Conservation (phyloP, 2,888 invertebrate genomes). For the Ischnura elegans region DNA sequence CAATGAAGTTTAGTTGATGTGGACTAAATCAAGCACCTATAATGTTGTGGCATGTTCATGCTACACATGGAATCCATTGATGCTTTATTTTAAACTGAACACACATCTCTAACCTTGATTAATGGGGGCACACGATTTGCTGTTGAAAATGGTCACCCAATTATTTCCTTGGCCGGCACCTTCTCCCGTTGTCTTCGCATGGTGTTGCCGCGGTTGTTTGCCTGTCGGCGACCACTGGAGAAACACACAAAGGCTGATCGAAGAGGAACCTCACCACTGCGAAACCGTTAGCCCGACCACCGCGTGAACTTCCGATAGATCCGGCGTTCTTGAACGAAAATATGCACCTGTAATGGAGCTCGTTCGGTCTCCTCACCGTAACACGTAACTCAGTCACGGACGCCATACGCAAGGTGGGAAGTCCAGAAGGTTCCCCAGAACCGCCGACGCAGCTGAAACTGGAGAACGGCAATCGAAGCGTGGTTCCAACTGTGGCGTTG, state of each 20-base stretch:
- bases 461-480: not conserved
- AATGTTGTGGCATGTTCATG: too few relatives aligned
- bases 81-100: too few relatives aligned
- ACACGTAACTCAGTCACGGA: not conserved
- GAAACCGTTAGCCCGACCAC: not conserved
- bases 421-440: not conserved
- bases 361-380: not conserved
- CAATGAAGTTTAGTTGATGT: too few relatives aligned
- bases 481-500: not conserved
- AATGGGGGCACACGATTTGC: too few relatives aligned
- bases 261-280: not conserved
- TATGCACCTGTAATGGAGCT: not conserved
- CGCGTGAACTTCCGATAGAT: not conserved
- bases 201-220: not conserved
- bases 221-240: not conserved
- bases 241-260: not conserved
- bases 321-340: not conserved
- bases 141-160: not conserved
- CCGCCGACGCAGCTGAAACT: not conserved
- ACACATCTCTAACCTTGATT: too few relatives aligned
- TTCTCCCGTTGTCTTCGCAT: not conserved
- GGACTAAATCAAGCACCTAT: too few relatives aligned
- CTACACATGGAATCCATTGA: too few relatives aligned
- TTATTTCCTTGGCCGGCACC: not conserved
- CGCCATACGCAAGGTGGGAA: not conserved